Evolutionary conservation across 2,888 invertebrate genomes (phyloP).

Genomic region (Bhutanitis thaidina): DNA sequence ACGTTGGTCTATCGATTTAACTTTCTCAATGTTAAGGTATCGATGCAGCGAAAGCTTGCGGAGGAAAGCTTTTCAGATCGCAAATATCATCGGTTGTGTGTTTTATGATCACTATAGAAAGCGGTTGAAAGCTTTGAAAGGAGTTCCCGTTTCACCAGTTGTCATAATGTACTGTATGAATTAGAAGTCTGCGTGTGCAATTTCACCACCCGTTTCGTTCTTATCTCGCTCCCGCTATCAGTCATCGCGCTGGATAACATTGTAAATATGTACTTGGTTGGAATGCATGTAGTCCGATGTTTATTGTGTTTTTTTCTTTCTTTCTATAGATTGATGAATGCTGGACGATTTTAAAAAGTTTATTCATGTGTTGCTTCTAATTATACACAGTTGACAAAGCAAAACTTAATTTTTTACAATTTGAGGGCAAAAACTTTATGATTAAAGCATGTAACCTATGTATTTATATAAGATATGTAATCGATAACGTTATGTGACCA

Average conservation of each 20-base stretch:
- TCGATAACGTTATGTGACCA: too few species aligned
- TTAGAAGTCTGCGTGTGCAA: neutral
- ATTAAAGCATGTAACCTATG: too few species aligned
- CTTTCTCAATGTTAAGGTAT: too few species aligned
- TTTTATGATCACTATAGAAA: slow-evolving; percentile 8
- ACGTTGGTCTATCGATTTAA: too few species aligned
- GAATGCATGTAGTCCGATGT: slow-evolving; percentile 19
- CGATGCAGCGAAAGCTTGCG: neutral
- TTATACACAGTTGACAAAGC: too few species aligned
- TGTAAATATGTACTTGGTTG: slow-evolving; percentile 48
- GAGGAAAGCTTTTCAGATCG: neutral
- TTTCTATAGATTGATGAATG: slow-evolving; percentile 7
- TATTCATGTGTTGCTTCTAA: too few species aligned
- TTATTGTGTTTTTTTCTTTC: slow-evolving; percentile 10
- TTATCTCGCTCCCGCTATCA: slow-evolving; percentile 36
- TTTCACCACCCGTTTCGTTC: slow-evolving; percentile 10
- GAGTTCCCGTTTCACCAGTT: neutral
- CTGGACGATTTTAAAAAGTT: too few species aligned
- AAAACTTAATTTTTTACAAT: too few species aligned
- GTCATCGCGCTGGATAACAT: slow-evolving; percentile 53
- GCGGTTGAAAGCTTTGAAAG: neutral
- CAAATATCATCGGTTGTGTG: neutral
- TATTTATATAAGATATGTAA: too few species aligned
- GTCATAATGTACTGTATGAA: slow-evolving; percentile 6
- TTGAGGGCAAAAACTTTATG: too few species aligned